A percentile compares a stretch with the other conserved stretches of the same genome.
These are phyloP conservation scores for Psittacara wagleri DNA, from an alignment of 2,113 vertebrate species.

Conservation along the genomic window DNA sequence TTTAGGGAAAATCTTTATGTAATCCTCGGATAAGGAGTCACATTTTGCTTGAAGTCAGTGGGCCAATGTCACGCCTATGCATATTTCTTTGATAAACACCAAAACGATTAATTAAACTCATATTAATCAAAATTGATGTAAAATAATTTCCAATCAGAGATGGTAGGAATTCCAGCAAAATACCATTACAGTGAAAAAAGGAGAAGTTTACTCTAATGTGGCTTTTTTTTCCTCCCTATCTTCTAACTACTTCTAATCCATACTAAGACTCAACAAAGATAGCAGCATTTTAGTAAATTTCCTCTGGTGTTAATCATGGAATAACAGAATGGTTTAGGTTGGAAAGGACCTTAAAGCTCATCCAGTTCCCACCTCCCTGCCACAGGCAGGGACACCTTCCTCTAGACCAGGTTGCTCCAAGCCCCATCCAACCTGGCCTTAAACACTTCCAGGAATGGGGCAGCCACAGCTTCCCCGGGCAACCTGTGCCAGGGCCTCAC, in stretches of 20 bases:
- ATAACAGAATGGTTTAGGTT: neutral
- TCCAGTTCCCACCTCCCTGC: neutral
- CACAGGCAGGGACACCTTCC: neutral
- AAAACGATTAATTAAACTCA: neutral
- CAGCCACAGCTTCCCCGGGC: neutral
- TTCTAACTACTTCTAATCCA: neutral
- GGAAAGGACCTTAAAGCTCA: neutral
- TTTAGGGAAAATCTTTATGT: neutral
- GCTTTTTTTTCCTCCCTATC: neutral
- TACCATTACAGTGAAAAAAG: neutral
- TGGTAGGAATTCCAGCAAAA: neutral
- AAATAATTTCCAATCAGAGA: neutral
- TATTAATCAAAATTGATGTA: neutral
- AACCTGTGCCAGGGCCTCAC: neutral
- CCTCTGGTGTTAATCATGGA: neutral
- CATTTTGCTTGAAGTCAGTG: neutral
- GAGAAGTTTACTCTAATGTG: neutral
- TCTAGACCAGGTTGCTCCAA: neutral
- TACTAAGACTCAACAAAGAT: neutral
- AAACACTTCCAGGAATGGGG: neutral
- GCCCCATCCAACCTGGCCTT: neutral
- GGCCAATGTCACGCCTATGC: neutral
- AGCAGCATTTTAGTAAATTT: neutral
- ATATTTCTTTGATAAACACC: neutral
- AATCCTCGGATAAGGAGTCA: neutral